phyloP scores from a whole-genome alignment of 1,140 invertebrate species.

The Rhopalosiphum padi region DNA sequence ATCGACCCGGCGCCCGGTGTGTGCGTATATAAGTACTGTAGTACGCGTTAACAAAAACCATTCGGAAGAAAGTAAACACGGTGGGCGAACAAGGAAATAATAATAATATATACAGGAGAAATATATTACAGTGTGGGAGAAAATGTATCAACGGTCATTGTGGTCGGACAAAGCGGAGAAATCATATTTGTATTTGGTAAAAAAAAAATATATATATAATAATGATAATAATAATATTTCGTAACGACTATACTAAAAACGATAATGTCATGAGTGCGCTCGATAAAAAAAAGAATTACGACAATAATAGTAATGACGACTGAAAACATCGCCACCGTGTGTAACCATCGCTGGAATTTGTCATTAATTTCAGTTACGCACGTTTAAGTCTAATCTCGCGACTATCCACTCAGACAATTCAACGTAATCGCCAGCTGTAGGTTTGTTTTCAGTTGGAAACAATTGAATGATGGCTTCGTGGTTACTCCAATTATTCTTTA shows the following conservation, averaged over 20 bases:
- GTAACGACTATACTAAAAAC: conserved; percentile 14
- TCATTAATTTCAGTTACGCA: conserved; percentile 47
- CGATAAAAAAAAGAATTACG: neutral
- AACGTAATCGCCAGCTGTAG: neutral
- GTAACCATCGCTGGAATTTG: neutral
- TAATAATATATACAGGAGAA: neutral
- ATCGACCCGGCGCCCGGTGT: neutral
- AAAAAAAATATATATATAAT: neutral
- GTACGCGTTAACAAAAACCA: neutral
- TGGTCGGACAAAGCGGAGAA: conserved; percentile 55
- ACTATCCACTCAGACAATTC: neutral
- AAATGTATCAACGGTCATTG: conserved; percentile 48
- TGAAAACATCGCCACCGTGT: neutral
- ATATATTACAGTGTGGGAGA: conserved; percentile 39
- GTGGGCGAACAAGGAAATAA: conserved; percentile 34
- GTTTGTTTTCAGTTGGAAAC: neutral
- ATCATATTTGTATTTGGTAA: conserved; percentile 38
- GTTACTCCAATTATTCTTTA: neutral
- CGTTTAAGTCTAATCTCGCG: conserved; percentile 50
- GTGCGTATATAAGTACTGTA: neutral
- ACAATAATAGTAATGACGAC: conserved; percentile 31
- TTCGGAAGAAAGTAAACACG: conserved; percentile 52
- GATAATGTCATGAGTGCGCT: conserved; percentile 12
- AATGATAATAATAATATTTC: conserved; percentile 36
- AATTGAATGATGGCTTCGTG: neutral